Base-by-base conservation (phyloP, 2,113 vertebrate species). In the Acanthisitta chloris region DNA sequence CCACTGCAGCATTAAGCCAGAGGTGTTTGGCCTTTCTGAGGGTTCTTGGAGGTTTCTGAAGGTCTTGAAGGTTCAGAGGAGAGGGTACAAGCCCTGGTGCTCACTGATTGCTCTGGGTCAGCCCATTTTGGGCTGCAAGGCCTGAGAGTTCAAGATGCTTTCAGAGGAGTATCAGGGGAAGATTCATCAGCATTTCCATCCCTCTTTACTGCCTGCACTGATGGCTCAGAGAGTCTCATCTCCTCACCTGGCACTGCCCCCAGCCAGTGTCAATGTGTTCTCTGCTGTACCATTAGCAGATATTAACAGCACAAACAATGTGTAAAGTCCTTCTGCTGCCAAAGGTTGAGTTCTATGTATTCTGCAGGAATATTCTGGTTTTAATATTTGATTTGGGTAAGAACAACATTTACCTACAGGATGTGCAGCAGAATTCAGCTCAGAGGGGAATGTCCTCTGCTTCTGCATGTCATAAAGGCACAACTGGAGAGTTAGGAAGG, bases 141-240 rank as follows among this genome's bases (percentile, higher is more conserved):
- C 10, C 62, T 58, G 52, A 24, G 36, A 49, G 21, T 4, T 57
- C 0, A 3, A 52, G 58, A n/a, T 19, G 49, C 40, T 58, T 13
- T 26, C 28, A 48, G 25, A 31, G 38, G n/a, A 29, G 24, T n/a
- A 42, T n/a, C 26, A 16, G 19, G 14, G 17, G 7, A 46, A 36
- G 33, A 4, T 12, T n/a, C 3, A 3, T 10, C 42, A 31, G 18
- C 2, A 0, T n/a, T 58, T 77, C 28, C 10, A 6, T n/a, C 64
- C 72, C 81, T n/a, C 55, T n/a, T 55, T 23, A 15, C 9, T 40
- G 8, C 15, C 38, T 31, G 42, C 58, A 28, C 36, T 0, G 1
- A 23, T 25, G 33, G 38, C 77, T 79, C 43, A 13, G 69, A 29
- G 49, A 25, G 19, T 3, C 34, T 58, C 10, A 1, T 54, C 55